Evolutionary conservation across 2,888 invertebrate species (phyloP).

Genomic region (Acrobasis repandana): DNA sequence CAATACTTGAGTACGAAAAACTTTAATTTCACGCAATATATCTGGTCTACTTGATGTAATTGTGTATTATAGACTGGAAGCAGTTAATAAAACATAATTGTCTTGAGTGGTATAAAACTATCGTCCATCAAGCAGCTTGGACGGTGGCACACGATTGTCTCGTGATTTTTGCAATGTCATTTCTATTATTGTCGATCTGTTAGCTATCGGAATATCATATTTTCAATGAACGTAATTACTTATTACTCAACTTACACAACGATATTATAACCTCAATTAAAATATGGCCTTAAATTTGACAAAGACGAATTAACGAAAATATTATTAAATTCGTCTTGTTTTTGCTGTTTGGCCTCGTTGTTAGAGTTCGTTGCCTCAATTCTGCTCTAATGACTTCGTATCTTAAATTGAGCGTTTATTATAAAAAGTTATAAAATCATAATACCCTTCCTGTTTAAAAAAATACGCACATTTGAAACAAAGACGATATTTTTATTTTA

Average conservation of each 20-base stretch:
- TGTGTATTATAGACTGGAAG: conserved; percentile 19
- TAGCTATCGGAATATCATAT: conserved; percentile 27
- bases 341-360: conserved; percentile 41
- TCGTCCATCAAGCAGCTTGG: conserved; percentile 32
- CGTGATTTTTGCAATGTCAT: conserved; percentile 48
- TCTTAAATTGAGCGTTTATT: conserved; percentile 22
- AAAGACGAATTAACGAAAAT: conserved; percentile 24
- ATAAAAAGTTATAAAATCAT: conserved; percentile 24
- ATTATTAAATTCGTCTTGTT: conserved; percentile 34
- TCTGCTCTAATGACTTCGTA: conserved; percentile 36
- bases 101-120: conserved; percentile 37
- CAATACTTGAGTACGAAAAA: no score
- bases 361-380: conserved; percentile 43
- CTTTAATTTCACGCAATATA: neutral
- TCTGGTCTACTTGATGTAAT: neutral
- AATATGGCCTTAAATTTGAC: conserved; percentile 32
- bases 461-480: conserved; percentile 7
- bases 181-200: conserved; percentile 36
- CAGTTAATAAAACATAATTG: conserved; percentile 36
- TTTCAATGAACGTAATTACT: neutral
- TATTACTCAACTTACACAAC: neutral
- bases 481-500: conserved; percentile 9
- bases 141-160: conserved; percentile 32
- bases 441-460: conserved; percentile 23
- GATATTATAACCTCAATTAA: conserved; percentile 24